Conservation (phyloP, 1,140 invertebrate species). For the Drosophila nikananu region DNA sequence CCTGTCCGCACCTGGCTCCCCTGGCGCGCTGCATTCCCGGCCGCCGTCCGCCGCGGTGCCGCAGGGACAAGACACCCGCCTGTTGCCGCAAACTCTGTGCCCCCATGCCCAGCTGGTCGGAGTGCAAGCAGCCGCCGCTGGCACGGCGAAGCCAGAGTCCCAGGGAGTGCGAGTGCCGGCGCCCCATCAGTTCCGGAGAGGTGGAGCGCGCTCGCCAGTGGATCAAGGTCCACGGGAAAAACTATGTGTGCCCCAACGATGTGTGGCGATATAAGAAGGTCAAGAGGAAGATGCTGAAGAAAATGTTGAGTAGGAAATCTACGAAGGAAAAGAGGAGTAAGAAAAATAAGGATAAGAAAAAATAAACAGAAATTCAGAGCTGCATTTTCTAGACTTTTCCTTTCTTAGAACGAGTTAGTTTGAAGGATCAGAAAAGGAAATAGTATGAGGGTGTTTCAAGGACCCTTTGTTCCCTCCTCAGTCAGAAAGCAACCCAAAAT, state of each 20-base stretch:
- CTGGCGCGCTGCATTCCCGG: constrained; percentile 23
- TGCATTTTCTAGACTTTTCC: too few species aligned
- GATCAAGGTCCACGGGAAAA: not conserved
- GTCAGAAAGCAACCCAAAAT: not conserved
- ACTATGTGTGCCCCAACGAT: constrained; percentile 18
- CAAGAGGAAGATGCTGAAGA: not conserved
- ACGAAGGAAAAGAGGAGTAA: not conserved
- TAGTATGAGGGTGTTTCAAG: too few species aligned
- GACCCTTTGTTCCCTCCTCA: not conserved
- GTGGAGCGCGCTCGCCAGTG: constrained; percentile 15
- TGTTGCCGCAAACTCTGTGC: constrained; percentile 45
- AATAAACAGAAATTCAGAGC: not conserved
- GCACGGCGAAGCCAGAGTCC: not conserved
- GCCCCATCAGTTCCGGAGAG: constrained; percentile 14
- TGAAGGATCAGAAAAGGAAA: too few species aligned
- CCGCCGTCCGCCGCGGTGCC: constrained; percentile 36
- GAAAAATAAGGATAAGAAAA: not conserved
- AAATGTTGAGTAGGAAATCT: too few species aligned
- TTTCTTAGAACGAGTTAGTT: not conserved
- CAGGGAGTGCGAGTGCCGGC: constrained; percentile 38
- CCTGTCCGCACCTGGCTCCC: constrained; percentile 25
- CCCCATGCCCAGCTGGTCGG: constrained; percentile 51
- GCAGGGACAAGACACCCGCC: constrained; percentile 2
- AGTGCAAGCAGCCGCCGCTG: constrained; percentile 34
- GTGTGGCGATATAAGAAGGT: not conserved